Evolutionary conservation across 2,888 invertebrate genomes (phyloP).

Genomic region (Chelonus formosanus): DNA sequence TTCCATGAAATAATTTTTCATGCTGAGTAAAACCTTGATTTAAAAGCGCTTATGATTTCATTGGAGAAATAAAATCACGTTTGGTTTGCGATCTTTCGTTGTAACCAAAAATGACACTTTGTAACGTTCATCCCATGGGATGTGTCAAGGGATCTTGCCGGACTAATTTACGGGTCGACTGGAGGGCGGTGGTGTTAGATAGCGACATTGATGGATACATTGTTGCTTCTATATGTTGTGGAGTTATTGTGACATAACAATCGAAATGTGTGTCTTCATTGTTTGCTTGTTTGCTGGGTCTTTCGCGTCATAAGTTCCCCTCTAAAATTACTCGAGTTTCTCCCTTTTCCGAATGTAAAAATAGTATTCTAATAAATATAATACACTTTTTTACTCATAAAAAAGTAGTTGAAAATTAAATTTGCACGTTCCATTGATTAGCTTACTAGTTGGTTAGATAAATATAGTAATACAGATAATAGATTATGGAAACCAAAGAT

Average conservation of each 20-base stretch:
- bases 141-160: slow-evolving; percentile 54
- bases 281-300: slow-evolving; percentile 58
- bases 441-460: too few relatives aligned
- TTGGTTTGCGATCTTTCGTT: too few relatives aligned
- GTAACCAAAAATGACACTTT: slow-evolving; percentile 48
- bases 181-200: slow-evolving; percentile 42
- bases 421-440: too few relatives aligned
- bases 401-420: too few relatives aligned
- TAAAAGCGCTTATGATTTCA: too few relatives aligned
- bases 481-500: not conserved
- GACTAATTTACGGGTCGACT: slow-evolving; percentile 58
- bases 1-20: too few relatives aligned
- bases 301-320: slow-evolving; percentile 26
- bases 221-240: slow-evolving; percentile 48
- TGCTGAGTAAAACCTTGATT: too few relatives aligned
- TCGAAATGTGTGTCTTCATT: slow-evolving; percentile 53
- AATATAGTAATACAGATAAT: too few relatives aligned
- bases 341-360: not conserved
- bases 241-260: slow-evolving; percentile 56
- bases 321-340: slow-evolving; percentile 28
- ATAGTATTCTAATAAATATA: too few relatives aligned
- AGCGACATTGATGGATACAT: slow-evolving; percentile 59
- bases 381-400: too few relatives aligned
- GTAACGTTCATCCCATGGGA: slow-evolving; percentile 53
- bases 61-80: too few relatives aligned